Conservation (phyloP, 2,797 vertebrate species). For the Glyptemys insculpta region DNA sequence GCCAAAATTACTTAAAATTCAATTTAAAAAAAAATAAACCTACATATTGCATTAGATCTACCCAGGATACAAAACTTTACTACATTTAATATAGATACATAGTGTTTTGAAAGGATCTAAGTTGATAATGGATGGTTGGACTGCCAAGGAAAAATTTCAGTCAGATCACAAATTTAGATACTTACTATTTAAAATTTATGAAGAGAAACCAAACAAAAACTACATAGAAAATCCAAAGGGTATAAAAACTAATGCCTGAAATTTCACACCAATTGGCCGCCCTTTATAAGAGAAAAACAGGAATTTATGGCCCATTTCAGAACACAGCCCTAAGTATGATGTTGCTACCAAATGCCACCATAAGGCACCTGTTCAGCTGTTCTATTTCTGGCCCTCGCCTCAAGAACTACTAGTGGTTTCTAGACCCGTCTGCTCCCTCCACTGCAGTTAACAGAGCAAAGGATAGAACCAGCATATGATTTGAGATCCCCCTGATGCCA, state of each 20-base stretch:
- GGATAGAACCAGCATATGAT: neutral
- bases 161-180: neutral
- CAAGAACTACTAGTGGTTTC: neutral
- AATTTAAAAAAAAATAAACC: neutral
- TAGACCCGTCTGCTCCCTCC: neutral
- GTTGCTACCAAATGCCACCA: neutral
- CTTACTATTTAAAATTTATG: neutral
- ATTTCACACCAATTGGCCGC: neutral
- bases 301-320: neutral
- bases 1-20: neutral
- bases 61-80: neutral
- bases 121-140: neutral
- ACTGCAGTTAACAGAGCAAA: neutral
- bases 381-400: neutral
- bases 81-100: neutral
- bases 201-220: neutral
- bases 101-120: neutral
- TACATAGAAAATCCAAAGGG: neutral
- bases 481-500: neutral
- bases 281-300: rapidly evolving
- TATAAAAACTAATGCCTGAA: neutral
- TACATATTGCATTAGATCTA: neutral
- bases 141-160: neutral
- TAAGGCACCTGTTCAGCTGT: neutral
- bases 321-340: neutral